These are phyloP conservation scores for Lochmaea capreae DNA, from an alignment of 2,888 invertebrate genomes.

Conservation along the genomic window DNA sequence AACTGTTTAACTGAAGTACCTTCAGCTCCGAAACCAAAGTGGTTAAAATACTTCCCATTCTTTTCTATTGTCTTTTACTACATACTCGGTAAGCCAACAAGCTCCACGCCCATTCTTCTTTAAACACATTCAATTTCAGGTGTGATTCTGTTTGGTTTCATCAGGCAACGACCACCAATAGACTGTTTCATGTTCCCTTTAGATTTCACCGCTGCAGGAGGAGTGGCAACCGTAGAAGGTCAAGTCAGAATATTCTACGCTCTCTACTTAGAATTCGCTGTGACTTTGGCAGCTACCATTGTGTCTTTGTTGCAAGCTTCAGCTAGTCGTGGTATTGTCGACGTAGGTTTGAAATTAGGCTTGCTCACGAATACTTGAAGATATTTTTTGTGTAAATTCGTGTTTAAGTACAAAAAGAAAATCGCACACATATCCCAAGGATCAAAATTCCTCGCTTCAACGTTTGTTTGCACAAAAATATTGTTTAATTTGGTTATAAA, in stretches of 20 bases:
- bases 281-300: conserved; percentile 72
- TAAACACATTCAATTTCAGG: conserved; percentile 53
- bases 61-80: conserved; percentile 69
- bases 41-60: conserved; percentile 65
- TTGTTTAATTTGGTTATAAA: too few species aligned
- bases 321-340: conserved; percentile 69
- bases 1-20: conserved; percentile 55
- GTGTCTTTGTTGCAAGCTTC: conserved; percentile 72
- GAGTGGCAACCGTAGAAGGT: conserved; percentile 72
- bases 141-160: conserved; percentile 71
- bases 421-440: conserved; percentile 28
- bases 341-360: conserved; percentile 69
- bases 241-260: conserved; percentile 74
- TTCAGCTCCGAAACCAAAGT: conserved; percentile 53
- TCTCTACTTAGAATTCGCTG: conserved; percentile 76
- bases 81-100: conserved; percentile 60
- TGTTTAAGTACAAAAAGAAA: conserved; percentile 28
- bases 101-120: too few species aligned
- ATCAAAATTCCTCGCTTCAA: conserved; percentile 13
- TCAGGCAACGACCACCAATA: conserved; percentile 66
- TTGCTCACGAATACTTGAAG: conserved; percentile 67
- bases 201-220: conserved; percentile 78
- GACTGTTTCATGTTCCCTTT: conserved; percentile 75
- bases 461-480: conserved; percentile 7
- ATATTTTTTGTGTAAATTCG: neutral